Base-by-base conservation (phyloP, 1,140 invertebrate genomes). In the Solenopsis fugax region DNA sequence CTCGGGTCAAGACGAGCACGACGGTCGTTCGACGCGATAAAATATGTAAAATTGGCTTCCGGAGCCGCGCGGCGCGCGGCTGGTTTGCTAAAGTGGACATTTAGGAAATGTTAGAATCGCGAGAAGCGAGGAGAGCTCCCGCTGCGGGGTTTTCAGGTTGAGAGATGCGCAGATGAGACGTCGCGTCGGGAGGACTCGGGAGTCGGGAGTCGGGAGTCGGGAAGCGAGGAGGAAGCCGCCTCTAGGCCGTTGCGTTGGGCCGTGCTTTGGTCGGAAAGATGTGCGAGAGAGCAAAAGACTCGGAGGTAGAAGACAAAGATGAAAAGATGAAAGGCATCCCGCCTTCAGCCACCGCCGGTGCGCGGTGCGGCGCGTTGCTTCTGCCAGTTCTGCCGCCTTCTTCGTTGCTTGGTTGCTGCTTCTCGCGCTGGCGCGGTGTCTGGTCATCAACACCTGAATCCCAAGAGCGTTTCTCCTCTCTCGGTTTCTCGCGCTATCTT, bases 391-490 rank as follows among this genome's bases (percentile, higher is more conserved):
- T 91, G 91, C 93, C 92, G 92, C 89, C 82, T 67, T 80, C 84
- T 67, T 78, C 52, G 85, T 87, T 71, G 81, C 84, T 67, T 78
- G 41, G 85, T 87, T 71, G 81, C 86, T 80, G 62, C 69, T 62
- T 90, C 67, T 71, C 73, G 87, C 71, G 90, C 91, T 90, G 92
- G 91, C 92, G 92, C 87, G 89, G 91, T 93, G 94, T 94, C 94
- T 94, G 93, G 92, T 94, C 94, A 94, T 94, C 94, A 94, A 94
- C 94, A 94, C 94, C 93, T 93, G 92, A 94, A 92, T 90, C 91
- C 89, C 90, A 87, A 92, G 91, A 93, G 89, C 92, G 89, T 89
- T 91, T 90, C 91, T 90, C 88, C 88, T 89, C 87, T 87, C 76
- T 88, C 88, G 80, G 24, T 41, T 16, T 85, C 56, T 45, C 69